phyloP scores from a whole-genome alignment of 2,113 vertebrate species.

The Gymnogyps californianus region DNA sequence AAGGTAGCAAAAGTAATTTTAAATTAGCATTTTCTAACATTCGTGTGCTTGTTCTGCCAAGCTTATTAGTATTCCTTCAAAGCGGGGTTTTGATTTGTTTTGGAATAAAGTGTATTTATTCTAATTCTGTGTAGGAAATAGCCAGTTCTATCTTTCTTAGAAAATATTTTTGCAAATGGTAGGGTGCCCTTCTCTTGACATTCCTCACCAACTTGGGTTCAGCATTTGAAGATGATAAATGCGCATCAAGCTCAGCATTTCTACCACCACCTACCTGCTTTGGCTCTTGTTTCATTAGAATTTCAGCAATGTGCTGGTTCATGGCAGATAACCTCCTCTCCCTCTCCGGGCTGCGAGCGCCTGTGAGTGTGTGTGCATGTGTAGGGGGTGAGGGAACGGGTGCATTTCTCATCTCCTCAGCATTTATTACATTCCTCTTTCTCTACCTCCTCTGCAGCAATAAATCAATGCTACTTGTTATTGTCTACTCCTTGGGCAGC shows the following conservation, averaged over 20 bases:
- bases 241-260: slow-evolving; percentile 57
- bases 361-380: background rate
- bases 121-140: background rate
- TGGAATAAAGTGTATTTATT: background rate
- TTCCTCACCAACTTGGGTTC: slow-evolving; percentile 37
- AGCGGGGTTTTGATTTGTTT: background rate
- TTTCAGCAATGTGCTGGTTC: slow-evolving; percentile 39
- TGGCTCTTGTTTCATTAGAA: slow-evolving; percentile 58
- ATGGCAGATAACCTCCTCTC: slow-evolving; percentile 23
- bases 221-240: slow-evolving; percentile 61
- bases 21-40: background rate
- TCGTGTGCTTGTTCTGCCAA: background rate
- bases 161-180: slow-evolving; percentile 47
- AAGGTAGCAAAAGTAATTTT: background rate
- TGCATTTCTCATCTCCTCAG: slow-evolving; percentile 39
- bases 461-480: slow-evolving; percentile 37
- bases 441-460: slow-evolving; percentile 35
- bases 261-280: slow-evolving; percentile 53
- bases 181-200: slow-evolving; percentile 33
- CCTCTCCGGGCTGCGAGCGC: background rate
- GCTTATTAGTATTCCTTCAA: background rate
- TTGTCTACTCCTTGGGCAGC: background rate
- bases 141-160: background rate
- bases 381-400: background rate
- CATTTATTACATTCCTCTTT: slow-evolving; percentile 56